Percentiles rank a stretch among this genome's conserved stretches.
Evolutionary conservation across 2,113 vertebrate species (phyloP).

Genomic region (Leptobrachium ailaonicum): DNA sequence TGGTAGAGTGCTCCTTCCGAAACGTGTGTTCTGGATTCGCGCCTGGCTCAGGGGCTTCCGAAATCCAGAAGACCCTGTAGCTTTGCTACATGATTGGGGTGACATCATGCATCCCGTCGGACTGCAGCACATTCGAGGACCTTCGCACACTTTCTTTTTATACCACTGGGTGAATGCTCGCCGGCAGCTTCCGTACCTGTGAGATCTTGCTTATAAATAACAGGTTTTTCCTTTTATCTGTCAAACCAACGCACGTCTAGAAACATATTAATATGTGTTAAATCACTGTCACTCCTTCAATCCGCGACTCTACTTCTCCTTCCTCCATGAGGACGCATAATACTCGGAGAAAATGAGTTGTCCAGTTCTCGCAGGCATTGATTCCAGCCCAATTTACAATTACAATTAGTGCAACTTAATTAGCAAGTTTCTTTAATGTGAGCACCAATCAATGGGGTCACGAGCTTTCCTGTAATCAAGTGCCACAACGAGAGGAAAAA

Average conservation of each 20-base stretch:
- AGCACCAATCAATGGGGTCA: constrained; percentile 41
- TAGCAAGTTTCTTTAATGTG: constrained; percentile 43
- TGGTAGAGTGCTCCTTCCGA: no score
- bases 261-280: constrained; percentile 4
- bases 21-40: no score
- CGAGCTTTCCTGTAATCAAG: constrained; percentile 43
- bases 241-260: background rate
- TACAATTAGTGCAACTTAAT: constrained; percentile 45
- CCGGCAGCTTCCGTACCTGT: background rate
- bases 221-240: background rate
- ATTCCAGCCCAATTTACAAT: constrained; percentile 43
- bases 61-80: no score
- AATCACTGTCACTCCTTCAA: background rate
- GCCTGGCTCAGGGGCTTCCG: no score
- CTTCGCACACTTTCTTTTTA: background rate
- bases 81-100: no score
- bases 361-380: constrained; percentile 34
- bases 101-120: no score
- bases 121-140: no score
- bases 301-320: background rate
- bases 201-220: background rate
- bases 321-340: constrained; percentile 20
- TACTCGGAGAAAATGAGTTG: constrained; percentile 38
- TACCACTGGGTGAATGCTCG: background rate
- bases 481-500: constrained; percentile 20